Evolutionary conservation across 2,888 invertebrate genomes (phyloP), one percentile per base, ranked within the genome.

Genomic region (Hydropsyche betteni): DNA sequence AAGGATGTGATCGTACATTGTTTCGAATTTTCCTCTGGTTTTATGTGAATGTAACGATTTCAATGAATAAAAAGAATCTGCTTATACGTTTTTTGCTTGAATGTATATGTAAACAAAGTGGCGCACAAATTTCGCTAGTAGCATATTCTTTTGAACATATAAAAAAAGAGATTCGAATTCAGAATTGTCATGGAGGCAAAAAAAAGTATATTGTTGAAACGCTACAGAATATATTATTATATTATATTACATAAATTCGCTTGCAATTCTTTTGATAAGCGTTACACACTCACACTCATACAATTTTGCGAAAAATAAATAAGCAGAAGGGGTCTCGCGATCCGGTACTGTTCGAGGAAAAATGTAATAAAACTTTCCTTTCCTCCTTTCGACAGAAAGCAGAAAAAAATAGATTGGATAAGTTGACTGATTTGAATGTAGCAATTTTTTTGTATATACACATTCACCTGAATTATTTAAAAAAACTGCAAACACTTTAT

Each of bases 371-470:
- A 72, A 72, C 58, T 72, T 72, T 72, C 24, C 24, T 24, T 24
- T 72, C 61, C 58, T n/a, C 34, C 58, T 72, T 72, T 64, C 64
- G 64, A 64, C 36, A 58, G 64, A 36, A 34, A 8, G 16, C 55
- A 55, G 24, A 33, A 36, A 36, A 52, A 55, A 72, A 72, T 72
- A 72, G 72, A 72, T 72, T 72, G 72, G 72, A 72, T 72, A 72
- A 72, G 72, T 72, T 72, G 72, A 72, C 72, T 72, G 72, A 72
- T 72, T 72, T 72, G 72, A 72, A 72, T 72, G 58, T 34, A 72
- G 72, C 36, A 16, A 58, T 58, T 50, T 72, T 24, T 14, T 38
- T 69, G 1, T 69, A 69, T 69, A 44, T 69, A 69, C 33, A 44
- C 10, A 8, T 44, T 24, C 44, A 44, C 69, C 44, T 69, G 69